Conservation (phyloP, 2,888 invertebrate genomes). For the Holacanthella duospinosa region DNA sequence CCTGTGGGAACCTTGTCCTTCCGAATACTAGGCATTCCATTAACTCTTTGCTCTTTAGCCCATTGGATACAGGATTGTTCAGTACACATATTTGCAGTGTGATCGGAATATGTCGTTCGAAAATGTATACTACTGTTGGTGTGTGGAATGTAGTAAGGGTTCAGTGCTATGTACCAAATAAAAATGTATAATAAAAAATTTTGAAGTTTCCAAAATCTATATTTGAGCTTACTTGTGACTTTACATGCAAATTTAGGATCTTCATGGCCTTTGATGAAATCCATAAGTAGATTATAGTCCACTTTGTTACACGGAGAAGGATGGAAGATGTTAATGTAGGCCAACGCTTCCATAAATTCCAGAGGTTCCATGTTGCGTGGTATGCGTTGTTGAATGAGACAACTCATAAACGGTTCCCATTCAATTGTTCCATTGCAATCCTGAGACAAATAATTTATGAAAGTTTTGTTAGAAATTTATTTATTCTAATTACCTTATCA, state of each 20-base stretch:
- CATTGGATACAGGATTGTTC: constrained; percentile 16
- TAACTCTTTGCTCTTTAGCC: constrained; percentile 18
- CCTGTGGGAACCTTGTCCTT: constrained; percentile 20
- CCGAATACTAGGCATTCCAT: constrained; percentile 30
- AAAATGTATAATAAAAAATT: too few species aligned
- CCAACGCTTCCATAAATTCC: constrained; percentile 29
- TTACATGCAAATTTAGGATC: constrained; percentile 30
- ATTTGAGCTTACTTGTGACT: constrained; percentile 20
- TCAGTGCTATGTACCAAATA: too few species aligned
- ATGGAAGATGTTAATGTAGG: constrained; percentile 25
- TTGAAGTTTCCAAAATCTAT: neutral
- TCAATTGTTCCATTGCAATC: constrained; percentile 22
- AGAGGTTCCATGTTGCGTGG: constrained; percentile 20
- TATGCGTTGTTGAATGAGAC: constrained; percentile 15
- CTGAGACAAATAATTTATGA: constrained; percentile 2
- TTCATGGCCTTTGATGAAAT: constrained; percentile 31
- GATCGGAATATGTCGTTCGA: constrained; percentile 33
- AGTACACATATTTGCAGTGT: constrained; percentile 27
- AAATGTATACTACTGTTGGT: constrained; percentile 31
- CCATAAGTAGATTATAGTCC: constrained; percentile 31
- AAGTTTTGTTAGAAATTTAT: constrained; percentile 3
- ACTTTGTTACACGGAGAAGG: constrained; percentile 30
- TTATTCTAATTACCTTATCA: constrained; percentile 11
- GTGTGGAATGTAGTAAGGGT: constrained; percentile 31
- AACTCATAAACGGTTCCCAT: constrained; percentile 31